Conservation (phyloP, 2,797 vertebrate genomes). For the Saxicola maurus region DNA sequence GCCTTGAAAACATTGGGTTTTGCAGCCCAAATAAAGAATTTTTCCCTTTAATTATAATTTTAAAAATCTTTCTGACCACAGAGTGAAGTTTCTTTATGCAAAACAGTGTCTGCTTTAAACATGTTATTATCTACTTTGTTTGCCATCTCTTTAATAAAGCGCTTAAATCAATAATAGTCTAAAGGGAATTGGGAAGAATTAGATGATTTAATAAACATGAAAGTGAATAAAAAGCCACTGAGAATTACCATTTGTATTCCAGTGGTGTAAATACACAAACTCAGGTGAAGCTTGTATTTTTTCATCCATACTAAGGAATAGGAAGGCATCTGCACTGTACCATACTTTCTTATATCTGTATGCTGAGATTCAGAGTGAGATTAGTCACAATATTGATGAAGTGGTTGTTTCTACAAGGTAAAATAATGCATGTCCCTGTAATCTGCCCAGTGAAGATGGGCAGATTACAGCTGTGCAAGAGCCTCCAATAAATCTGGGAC, state of each 20-base stretch:
- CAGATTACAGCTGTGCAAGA: background rate
- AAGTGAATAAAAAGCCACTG: background rate
- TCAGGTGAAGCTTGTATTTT: background rate
- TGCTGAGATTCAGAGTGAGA: background rate
- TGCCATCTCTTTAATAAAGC: background rate
- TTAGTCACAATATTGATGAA: background rate
- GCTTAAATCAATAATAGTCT: background rate
- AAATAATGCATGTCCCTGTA: background rate
- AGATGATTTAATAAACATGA: background rate
- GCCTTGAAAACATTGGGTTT: background rate
- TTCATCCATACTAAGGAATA: background rate
- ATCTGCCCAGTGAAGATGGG: background rate
- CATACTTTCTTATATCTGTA: background rate
- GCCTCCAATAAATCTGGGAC: background rate
- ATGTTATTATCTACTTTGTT: background rate
- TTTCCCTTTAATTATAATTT: background rate
- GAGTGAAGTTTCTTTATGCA: background rate
- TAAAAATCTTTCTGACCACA: background rate
- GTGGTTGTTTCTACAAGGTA: background rate
- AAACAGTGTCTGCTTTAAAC: background rate
- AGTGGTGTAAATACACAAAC: background rate
- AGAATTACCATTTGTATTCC: background rate
- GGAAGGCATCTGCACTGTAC: background rate
- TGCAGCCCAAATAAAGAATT: background rate
- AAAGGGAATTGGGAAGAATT: background rate